Evolutionary conservation across 2,113 vertebrate species (phyloP).

Genomic region (Ochotona princeps): DNA sequence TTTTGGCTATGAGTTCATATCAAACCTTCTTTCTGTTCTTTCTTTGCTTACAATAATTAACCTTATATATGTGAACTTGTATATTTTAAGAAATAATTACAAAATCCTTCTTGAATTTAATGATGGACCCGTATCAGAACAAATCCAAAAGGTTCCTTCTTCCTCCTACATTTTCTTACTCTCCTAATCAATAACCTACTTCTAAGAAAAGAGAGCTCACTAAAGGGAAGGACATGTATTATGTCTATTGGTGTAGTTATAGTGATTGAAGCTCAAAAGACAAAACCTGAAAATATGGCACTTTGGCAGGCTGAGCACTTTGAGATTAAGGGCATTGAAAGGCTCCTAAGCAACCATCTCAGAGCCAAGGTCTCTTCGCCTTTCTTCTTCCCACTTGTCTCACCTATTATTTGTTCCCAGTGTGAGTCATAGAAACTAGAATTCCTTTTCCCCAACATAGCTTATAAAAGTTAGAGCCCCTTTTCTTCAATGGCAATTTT

Average conservation of each 20-base stretch:
- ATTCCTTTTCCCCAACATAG: background rate
- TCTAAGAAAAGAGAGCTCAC: background rate
- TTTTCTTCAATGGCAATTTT: background rate
- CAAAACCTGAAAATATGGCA: background rate
- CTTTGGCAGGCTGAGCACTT: background rate
- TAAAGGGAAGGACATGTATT: background rate
- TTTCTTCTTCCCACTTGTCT: no score
- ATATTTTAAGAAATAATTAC: conserved; percentile 65
- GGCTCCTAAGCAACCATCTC: background rate
- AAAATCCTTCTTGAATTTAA: conserved; percentile 16
- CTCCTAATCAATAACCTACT: background rate
- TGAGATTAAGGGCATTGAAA: background rate
- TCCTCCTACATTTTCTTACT: conserved; percentile 42
- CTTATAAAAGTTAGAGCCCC: background rate
- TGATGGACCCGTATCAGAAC: conserved; percentile 25
- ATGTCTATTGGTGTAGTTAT: background rate
- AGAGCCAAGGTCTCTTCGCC: background rate
- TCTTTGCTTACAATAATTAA: background rate
- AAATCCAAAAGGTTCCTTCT: background rate
- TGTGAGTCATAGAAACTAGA: background rate
- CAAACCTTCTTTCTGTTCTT: no score
- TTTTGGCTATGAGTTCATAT: no score
- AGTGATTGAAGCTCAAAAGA: background rate
- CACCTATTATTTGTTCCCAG: background rate
- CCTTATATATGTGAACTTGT: conserved; percentile 59